Conservation (phyloP, 1,140 invertebrate genomes). For the Sycobia sp. region DNA sequence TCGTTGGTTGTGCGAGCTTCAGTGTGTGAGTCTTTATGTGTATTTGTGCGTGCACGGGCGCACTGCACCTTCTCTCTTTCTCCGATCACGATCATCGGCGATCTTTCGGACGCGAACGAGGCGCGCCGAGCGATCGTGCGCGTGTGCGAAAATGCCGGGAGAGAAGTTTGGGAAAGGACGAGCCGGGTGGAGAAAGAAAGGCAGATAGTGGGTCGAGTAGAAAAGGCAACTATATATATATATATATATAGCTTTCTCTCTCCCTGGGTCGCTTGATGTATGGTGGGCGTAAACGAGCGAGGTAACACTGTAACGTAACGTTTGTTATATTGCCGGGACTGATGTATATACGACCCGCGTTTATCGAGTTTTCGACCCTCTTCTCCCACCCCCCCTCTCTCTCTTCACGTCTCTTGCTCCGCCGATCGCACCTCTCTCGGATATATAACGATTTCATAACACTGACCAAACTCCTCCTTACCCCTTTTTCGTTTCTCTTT, state of each 20-base stretch:
- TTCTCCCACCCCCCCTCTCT: not conserved
- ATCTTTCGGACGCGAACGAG: not conserved
- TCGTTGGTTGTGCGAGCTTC: too few relatives aligned
- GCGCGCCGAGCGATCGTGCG: not conserved
- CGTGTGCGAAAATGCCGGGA: too few relatives aligned
- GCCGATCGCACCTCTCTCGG: too few relatives aligned
- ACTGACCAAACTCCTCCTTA: too few relatives aligned
- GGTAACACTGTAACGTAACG: conserved; percentile 56
- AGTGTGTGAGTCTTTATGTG: too few relatives aligned
- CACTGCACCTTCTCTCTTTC: too few relatives aligned
- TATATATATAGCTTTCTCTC: too few relatives aligned
- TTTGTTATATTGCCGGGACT: conserved; percentile 52
- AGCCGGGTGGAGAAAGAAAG: not conserved
- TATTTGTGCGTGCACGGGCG: too few relatives aligned
- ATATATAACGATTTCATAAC: too few relatives aligned
- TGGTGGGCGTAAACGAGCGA: conserved; percentile 52
- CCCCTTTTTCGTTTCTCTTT: not conserved
- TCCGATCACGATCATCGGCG: too few relatives aligned
- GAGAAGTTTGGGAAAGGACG: conserved; percentile 38
- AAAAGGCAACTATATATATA: conserved; percentile 6
- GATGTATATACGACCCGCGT: conserved; percentile 39
- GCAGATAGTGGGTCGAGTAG: conserved; percentile 8
- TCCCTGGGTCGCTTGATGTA: conserved; percentile 49
- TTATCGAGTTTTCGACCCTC: conserved; percentile 29
- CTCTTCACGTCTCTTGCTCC: too few relatives aligned